Base-by-base conservation (phyloP, 2,888 invertebrate species). In the Argyresthia albistria region DNA sequence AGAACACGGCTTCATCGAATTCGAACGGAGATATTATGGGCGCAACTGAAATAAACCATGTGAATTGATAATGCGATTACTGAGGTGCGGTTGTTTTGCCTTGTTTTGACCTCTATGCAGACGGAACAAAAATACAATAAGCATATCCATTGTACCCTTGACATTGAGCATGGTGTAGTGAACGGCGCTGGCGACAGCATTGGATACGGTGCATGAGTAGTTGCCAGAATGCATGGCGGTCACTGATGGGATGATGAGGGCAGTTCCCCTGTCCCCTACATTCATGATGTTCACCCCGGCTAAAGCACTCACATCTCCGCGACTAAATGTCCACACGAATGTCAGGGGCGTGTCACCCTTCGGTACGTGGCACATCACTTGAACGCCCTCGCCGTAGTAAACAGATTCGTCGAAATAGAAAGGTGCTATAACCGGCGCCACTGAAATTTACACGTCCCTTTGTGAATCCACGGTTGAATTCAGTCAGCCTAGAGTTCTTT, bases 311-410 rank as follows among this genome's bases (percentile, higher is more conserved):
- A 86, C 82, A 64, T 87, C 88, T 80, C 83, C 86, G 66, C 88
- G 81, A 83, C 93, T 92, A 79, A 93, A 91, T 61, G 87, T 89
- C 95, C 95, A 95, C 54, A 90, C 89, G 69, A 95, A 91, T 63
- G 89, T 90, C 62, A 95, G 88, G 53, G 94, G 94, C 60, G 90
- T 88, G 70, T 93, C 93, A 55, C 93, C 92, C 73, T 91, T 91
- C 43, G 88, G 82, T 52, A 91, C 89, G 57, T 90, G 88, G 73
- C 92, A 92, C 77, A 74, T 87, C 55, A 84, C 76, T 79, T 88
- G 88, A 57, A 90, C 82, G 59, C 90, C 89, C 67, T 89, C 90
- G 71, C 90, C 90, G 62, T 71, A 87, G 77, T 78, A 90, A 58
- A 87, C 82, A 36, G 86, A 82, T 73, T 87, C 88, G 73, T 87